phyloP scores from a whole-genome alignment of 1,140 invertebrate species.

The Penaeus japonicus region DNA sequence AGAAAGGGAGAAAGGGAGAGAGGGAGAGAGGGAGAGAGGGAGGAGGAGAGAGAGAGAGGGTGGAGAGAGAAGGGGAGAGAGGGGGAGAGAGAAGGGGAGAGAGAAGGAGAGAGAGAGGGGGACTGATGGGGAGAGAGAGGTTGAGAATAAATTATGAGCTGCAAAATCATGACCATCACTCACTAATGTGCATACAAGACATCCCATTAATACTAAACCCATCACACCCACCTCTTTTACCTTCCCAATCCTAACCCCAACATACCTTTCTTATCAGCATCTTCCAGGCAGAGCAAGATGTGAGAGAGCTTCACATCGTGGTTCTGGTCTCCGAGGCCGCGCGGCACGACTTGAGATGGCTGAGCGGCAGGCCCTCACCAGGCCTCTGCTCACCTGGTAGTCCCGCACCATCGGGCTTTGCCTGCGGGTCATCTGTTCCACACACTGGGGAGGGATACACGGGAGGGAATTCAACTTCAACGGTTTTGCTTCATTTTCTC shows the following conservation, averaged over 20 bases:
- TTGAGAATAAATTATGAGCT: too few relatives aligned
- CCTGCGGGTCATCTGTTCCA: constrained; percentile 81
- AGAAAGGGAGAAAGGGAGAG: too few relatives aligned
- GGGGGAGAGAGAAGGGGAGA: too few relatives aligned
- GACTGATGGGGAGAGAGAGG: too few relatives aligned
- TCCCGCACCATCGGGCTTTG: constrained; percentile 90
- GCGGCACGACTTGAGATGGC: constrained; percentile 84
- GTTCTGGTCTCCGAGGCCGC: constrained; percentile 77
- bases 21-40: too few relatives aligned
- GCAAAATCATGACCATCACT: too few relatives aligned
- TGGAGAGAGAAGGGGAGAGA: too few relatives aligned
- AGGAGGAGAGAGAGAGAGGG: too few relatives aligned
- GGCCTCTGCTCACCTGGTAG: constrained; percentile 87
- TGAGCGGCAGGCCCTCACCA: constrained; percentile 86
- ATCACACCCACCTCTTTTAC: neutral
- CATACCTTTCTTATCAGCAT: constrained; percentile 65
- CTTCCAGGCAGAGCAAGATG: constrained; percentile 92
- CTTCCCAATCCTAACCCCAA: neutral
- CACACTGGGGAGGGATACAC: constrained; percentile 70
- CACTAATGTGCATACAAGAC: too few relatives aligned
- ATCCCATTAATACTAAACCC: neutral
- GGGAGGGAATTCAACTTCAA: neutral
- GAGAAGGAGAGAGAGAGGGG: too few relatives aligned
- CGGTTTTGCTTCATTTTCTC: too few relatives aligned
- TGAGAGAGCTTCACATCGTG: constrained; percentile 86